These are phyloP conservation scores for Ostrea denselamellosa DNA, from an alignment of 1,140 invertebrate species.

Conservation along the genomic window DNA sequence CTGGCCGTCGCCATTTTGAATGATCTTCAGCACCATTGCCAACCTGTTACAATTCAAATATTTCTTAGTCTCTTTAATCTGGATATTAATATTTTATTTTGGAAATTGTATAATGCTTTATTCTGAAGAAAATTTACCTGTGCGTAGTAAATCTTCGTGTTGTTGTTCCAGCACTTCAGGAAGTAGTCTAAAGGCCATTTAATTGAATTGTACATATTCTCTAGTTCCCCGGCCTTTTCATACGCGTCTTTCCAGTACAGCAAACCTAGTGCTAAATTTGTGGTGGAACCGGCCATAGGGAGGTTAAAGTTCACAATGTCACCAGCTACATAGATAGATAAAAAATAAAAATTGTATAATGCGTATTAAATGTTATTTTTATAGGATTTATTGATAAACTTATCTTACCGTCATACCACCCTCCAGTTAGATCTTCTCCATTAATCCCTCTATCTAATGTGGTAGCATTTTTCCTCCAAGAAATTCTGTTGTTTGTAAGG, in stretches of 20 bases:
- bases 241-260: constrained; percentile 82
- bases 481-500: constrained; percentile 81
- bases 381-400: not conserved
- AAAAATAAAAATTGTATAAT: not conserved
- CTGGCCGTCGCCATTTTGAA: constrained; percentile 63
- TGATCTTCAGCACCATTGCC: constrained; percentile 65
- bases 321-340: constrained; percentile 79
- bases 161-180: constrained; percentile 79
- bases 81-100: too few relatives aligned
- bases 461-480: constrained; percentile 80
- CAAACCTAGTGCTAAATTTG: constrained; percentile 83
- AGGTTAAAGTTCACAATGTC: constrained; percentile 86
- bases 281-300: constrained; percentile 83
- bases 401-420: constrained; percentile 84
- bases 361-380: not conserved
- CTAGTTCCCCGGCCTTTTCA: constrained; percentile 76
- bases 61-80: too few relatives aligned
- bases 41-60: constrained; percentile 22
- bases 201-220: constrained; percentile 77
- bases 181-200: constrained; percentile 84
- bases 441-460: constrained; percentile 72
- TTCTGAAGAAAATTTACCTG: constrained; percentile 59
- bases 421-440: constrained; percentile 77
- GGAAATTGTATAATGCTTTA: not conserved
- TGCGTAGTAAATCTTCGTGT: constrained; percentile 62